Conservation (phyloP, 92 coral and sea anemone species). For the Epizoanthus scotinus region DNA sequence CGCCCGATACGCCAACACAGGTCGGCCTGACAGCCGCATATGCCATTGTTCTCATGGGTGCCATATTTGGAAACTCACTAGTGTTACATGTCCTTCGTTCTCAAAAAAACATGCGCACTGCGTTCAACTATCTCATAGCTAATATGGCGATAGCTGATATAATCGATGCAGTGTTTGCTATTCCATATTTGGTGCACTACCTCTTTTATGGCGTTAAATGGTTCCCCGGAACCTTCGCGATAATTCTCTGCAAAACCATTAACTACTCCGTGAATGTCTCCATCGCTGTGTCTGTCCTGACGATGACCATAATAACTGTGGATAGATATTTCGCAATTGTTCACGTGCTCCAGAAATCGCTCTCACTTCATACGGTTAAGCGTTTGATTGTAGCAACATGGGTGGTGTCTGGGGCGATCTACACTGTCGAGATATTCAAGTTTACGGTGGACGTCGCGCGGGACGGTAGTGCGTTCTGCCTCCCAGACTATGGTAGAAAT, state of each 20-base stretch:
- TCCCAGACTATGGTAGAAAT: neutral
- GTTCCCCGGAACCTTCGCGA: constrained; percentile 25
- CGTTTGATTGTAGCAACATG: constrained; percentile 8
- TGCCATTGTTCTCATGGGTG: constrained; percentile 29
- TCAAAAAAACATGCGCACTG: constrained; percentile 34
- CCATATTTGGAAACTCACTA: constrained; percentile 28
- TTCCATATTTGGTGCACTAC: constrained; percentile 4
- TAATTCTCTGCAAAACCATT: constrained; percentile 8
- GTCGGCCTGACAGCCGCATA: constrained; percentile 38
- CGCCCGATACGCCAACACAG: constrained; percentile 10
- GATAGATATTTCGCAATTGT: constrained; percentile 31
- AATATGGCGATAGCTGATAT: constrained; percentile 38
- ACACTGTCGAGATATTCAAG: constrained; percentile 11
- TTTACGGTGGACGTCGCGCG: constrained; percentile 6
- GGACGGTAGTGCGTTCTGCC: neutral
- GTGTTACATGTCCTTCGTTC: constrained; percentile 37
- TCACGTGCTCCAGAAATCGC: constrained; percentile 12
- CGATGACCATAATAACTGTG: constrained; percentile 32
- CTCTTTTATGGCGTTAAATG: neutral
- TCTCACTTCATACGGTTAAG: constrained; percentile 17
- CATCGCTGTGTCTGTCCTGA: constrained; percentile 20
- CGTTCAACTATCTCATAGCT: constrained; percentile 39
- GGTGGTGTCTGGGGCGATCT: constrained; percentile 6
- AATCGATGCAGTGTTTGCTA: constrained; percentile 19
- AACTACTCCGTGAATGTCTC: constrained; percentile 23